phyloP scores from a whole-genome alignment of 1,140 invertebrate species.

The Neocloeon triangulifer region DNA sequence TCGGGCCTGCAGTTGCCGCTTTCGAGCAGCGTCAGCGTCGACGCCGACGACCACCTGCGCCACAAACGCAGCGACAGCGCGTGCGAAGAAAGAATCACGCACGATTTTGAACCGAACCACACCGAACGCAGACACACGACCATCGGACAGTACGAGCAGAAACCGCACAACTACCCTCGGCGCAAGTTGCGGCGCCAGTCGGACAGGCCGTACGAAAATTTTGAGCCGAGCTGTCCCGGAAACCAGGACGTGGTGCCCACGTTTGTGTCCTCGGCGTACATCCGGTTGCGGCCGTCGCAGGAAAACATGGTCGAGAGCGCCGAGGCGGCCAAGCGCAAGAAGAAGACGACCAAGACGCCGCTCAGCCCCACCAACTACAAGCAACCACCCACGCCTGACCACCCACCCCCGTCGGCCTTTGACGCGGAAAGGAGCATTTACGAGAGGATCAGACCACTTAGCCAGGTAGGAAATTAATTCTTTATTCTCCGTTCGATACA shows the following conservation, averaged over 20 bases:
- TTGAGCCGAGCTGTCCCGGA: constrained; percentile 17
- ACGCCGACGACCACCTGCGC: constrained; percentile 23
- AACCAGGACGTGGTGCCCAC: constrained; percentile 15
- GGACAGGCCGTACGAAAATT: constrained; percentile 28
- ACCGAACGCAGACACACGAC: neutral
- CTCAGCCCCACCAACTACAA: constrained; percentile 69
- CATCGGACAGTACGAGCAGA: too few relatives aligned
- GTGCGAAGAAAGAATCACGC: constrained; percentile 43
- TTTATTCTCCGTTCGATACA: too few relatives aligned
- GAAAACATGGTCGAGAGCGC: constrained; percentile 36
- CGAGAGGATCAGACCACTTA: constrained; percentile 67
- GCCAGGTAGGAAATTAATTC: too few relatives aligned
- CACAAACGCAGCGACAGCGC: constrained; percentile 49
- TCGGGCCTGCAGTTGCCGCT: constrained; percentile 21
- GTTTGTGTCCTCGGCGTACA: constrained; percentile 30
- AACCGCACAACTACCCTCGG: too few relatives aligned
- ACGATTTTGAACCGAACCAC: constrained; percentile 17
- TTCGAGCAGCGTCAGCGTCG: constrained; percentile 31
- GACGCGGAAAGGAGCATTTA: constrained; percentile 77
- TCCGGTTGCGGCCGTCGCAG: constrained; percentile 33
- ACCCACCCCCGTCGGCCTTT: constrained; percentile 76
- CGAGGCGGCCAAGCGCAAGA: constrained; percentile 7
- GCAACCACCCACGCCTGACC: constrained; percentile 82
- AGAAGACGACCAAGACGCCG: constrained; percentile 14
- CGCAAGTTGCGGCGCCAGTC: constrained; percentile 38